These are phyloP conservation scores for Sebastes diploproa DNA, from an alignment of 2,797 vertebrate genomes.

Conservation along the genomic window DNA sequence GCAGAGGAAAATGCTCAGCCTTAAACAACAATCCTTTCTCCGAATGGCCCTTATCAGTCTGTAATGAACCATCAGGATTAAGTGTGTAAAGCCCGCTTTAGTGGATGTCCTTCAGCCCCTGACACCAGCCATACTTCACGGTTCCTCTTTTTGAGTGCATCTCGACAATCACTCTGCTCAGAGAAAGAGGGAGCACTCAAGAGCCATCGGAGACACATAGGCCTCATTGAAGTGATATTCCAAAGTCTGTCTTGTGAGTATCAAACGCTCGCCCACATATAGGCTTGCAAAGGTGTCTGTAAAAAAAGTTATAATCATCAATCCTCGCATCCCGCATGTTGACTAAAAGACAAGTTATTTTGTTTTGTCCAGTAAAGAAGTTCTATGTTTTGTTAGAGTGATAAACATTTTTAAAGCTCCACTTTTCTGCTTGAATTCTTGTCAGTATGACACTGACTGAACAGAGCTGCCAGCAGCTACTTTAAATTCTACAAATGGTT, in stretches of 20 bases:
- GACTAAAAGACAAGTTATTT: not conserved
- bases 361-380: not conserved
- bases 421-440: conserved; percentile 27
- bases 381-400: too few relatives aligned
- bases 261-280: not conserved
- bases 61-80: conserved; percentile 32
- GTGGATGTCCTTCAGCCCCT: conserved; percentile 40
- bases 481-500: conserved; percentile 41
- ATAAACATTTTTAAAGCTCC: conserved; percentile 6
- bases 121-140: conserved; percentile 21
- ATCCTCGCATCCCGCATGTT: not conserved
- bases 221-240: conserved; percentile 26
- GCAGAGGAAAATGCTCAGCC: conserved; percentile 10
- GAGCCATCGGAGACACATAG: conserved; percentile 30
- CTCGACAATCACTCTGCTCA: conserved; percentile 21
- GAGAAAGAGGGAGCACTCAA: conserved; percentile 3
- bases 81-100: conserved; percentile 1
- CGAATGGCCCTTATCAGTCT: conserved; percentile 29
- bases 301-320: conserved; percentile 1
- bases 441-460: conserved; percentile 1
- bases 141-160: conserved; percentile 21
- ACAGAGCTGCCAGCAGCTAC: conserved; percentile 18
- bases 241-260: conserved; percentile 19
- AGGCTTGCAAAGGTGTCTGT: conserved; percentile 4
- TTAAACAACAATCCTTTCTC: conserved; percentile 29